Percentiles rank a stretch among this genome's conserved stretches.
Evolutionary conservation across 1,140 invertebrate genomes (phyloP).

Genomic region (Leguminivora glycinivorella): DNA sequence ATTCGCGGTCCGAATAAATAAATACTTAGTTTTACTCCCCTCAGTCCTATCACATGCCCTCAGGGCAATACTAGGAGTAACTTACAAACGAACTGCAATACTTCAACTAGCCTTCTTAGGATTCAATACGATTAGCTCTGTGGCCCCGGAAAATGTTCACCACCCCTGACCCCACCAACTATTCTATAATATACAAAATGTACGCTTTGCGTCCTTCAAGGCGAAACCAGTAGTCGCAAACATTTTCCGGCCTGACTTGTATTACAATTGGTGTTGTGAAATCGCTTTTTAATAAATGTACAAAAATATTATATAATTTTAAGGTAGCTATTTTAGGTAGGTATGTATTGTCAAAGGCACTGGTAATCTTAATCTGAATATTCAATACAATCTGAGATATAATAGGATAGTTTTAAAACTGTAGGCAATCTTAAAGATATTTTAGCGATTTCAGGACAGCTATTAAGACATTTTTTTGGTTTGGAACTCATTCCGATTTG

Average conservation of each 20-base stretch:
- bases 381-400: slow-evolving; percentile 51
- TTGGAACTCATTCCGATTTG: slow-evolving; percentile 69
- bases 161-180: not conserved
- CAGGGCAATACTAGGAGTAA: slow-evolving; percentile 63
- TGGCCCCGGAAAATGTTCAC: slow-evolving; percentile 7
- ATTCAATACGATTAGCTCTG: slow-evolving; percentile 38
- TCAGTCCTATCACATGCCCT: slow-evolving; percentile 73
- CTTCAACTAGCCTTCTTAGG: slow-evolving; percentile 63
- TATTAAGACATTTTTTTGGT: slow-evolving; percentile 69
- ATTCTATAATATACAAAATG: slow-evolving; percentile 19
- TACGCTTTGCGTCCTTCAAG: not conserved
- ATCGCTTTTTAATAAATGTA: slow-evolving; percentile 66
- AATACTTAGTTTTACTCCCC: slow-evolving; percentile 72
- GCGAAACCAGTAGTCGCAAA: not conserved
- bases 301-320: slow-evolving; percentile 76
- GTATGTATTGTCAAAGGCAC: slow-evolving; percentile 77
- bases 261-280: slow-evolving; percentile 45
- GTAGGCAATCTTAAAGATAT: slow-evolving; percentile 42
- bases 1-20: slow-evolving; percentile 76
- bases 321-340: slow-evolving; percentile 68
- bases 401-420: slow-evolving; percentile 33
- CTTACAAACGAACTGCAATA: slow-evolving; percentile 64
- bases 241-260: slow-evolving; percentile 37
- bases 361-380: slow-evolving; percentile 69
- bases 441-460: slow-evolving; percentile 62